Evolutionary conservation across 2,888 invertebrate species (phyloP), one percentile per base, ranked within the genome.

Genomic region (Xestia xanthographa): DNA sequence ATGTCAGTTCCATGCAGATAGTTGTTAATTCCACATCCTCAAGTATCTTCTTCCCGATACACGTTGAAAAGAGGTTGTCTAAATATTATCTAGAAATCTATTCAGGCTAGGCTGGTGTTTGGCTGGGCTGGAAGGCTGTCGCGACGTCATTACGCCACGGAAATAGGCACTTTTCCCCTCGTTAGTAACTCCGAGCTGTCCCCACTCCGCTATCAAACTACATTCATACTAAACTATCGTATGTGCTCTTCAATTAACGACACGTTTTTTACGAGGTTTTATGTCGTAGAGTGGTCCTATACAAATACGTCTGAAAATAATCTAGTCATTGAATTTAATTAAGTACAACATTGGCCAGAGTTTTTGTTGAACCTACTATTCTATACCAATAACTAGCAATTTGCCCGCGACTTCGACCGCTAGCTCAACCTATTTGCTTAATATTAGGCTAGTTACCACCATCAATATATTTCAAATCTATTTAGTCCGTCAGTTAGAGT

Each of bases 151-250:
- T 96, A 96, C 94, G 92, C 87, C 93, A 92, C 94, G 96, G 96
- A 96, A 96, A 96, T 96, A 95, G 96, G 95, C 96, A 96, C 95
- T 96, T 95, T 96, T 95, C 94, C 94, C 95, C 95, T 96, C 96
- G 96, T 96, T 96, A 96, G 95, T 91, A 92, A 92, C 93, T 91
- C 94, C 93, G 91, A 93, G 86, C 91, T 90, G 93, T 92, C 92
- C 90, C 92, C 93, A 90, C 88, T 87, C 88, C 85, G 87, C 85
- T 87, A 87, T 84, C 88, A 89, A 90, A 90, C 89, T 90, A 91
- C 87, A 88, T 88, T 86, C 87, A 88, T 83, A 88, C 77, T 85
- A 86, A 90, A 87, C 89, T 87, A 87, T 88, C 86, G 74, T 84
- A 82, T 89, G 85, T 82, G 82, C 80, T 86, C 87, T 91, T 87